Evolutionary conservation across 92 coral and sea anemone species (phyloP).

Genomic region (Umimayanthus kanabou): DNA sequence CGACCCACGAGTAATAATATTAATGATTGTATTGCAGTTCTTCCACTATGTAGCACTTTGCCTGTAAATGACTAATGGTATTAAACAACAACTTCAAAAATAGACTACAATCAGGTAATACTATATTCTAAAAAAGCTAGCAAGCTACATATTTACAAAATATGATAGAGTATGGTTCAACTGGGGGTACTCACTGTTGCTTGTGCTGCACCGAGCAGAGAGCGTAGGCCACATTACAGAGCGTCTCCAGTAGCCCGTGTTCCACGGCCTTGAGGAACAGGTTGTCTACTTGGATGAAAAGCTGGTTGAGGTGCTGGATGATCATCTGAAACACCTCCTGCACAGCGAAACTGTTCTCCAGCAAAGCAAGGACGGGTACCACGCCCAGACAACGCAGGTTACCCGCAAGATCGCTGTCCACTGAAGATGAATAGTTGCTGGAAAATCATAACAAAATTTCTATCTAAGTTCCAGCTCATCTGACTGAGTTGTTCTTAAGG

Average conservation of each 20-base stretch:
- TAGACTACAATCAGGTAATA: no score
- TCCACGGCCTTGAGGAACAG: slow-evolving; percentile 87
- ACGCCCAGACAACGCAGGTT: slow-evolving; percentile 81
- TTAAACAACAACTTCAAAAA: no score
- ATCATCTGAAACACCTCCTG: slow-evolving; percentile 85
- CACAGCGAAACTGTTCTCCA: slow-evolving; percentile 77
- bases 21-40: no score
- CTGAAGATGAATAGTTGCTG: slow-evolving; percentile 74
- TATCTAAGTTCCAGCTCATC: neutral
- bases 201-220: slow-evolving; percentile 68
- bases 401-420: slow-evolving; percentile 54
- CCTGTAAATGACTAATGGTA: no score
- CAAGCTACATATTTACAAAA: no score
- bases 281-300: slow-evolving; percentile 85
- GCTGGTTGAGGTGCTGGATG: slow-evolving; percentile 77
- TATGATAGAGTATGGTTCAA: no score
- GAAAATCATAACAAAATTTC: neutral
- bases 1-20: no score
- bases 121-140: no score
- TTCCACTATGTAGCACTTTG: no score
- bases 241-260: slow-evolving; percentile 86
- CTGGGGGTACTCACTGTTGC: slow-evolving; percentile 59
- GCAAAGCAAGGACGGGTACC: slow-evolving; percentile 83
- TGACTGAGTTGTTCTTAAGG: neutral
- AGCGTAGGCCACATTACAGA: slow-evolving; percentile 79